Evolutionary conservation across 2,888 invertebrate genomes (phyloP).

Genomic region (Meiosimyza decipiens): DNA sequence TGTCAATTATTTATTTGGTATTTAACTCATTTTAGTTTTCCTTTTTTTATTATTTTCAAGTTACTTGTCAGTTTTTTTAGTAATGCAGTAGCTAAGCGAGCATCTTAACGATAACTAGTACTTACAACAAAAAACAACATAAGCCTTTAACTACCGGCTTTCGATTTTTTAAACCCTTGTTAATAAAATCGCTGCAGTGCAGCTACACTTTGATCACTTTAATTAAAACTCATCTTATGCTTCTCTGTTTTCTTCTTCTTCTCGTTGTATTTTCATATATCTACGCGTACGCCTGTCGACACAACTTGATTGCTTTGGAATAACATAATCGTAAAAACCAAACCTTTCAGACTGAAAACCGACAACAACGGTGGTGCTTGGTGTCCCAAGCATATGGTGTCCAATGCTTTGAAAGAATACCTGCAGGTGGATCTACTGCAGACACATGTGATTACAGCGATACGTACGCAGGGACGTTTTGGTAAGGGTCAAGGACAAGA

Average conservation of each 20-base stretch:
- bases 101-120: background rate
- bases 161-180: conserved; percentile 12
- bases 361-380: conserved; percentile 86
- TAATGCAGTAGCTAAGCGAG: background rate
- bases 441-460: conserved; percentile 76
- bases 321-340: conserved; percentile 6
- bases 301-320: background rate
- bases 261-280: background rate
- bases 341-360: conserved; percentile 74
- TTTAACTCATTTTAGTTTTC: conserved; percentile 28
- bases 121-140: conserved; percentile 14
- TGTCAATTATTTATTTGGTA: conserved; percentile 61
- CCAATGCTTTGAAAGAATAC: conserved; percentile 78
- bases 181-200: background rate
- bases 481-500: conserved; percentile 87
- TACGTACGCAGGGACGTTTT: conserved; percentile 84
- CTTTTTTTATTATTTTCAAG: conserved; percentile 9
- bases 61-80: background rate
- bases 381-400: conserved; percentile 83
- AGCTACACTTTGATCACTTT: conserved; percentile 28
- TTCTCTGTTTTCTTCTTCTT: background rate
- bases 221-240: conserved; percentile 30
- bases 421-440: conserved; percentile 78
- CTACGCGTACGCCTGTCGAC: conserved; percentile 12
- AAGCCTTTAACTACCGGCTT: conserved; percentile 1